phyloP scores from a whole-genome alignment of 1,140 invertebrate species.

The Drosophila persimilis region DNA sequence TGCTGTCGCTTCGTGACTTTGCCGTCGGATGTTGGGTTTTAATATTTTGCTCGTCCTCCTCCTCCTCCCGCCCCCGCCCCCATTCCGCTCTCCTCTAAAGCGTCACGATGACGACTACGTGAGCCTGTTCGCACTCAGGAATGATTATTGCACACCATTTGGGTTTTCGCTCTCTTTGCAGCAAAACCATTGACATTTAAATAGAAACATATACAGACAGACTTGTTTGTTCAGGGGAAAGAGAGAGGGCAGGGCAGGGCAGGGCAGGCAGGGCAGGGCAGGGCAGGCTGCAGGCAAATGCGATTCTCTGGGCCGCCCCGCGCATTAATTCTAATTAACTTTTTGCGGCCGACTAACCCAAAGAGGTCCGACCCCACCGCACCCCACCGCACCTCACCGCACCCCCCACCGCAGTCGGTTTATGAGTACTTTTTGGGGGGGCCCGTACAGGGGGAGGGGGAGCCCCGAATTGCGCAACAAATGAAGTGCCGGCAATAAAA shows the following conservation, averaged over 20 bases:
- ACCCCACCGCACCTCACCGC: too few species aligned
- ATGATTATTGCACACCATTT: constrained; percentile 75
- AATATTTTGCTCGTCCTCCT: constrained; percentile 42
- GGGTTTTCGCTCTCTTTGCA: not conserved
- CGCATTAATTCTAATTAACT: constrained; percentile 82
- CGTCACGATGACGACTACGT: constrained; percentile 70
- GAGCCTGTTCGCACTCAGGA: constrained; percentile 62
- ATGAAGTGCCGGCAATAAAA: constrained; percentile 81
- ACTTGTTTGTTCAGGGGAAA: too few species aligned
- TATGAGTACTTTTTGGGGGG: constrained; percentile 50
- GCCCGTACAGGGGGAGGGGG: too few species aligned
- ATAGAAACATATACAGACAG: constrained; percentile 58
- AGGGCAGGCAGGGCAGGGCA: too few species aligned
- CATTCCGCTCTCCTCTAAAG: constrained; percentile 42
- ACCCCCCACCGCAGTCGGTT: constrained; percentile 32
- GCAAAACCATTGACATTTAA: constrained; percentile 51
- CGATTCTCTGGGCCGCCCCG: constrained; percentile 59
- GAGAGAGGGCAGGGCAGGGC: too few species aligned
- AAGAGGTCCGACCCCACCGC: constrained; percentile 20
- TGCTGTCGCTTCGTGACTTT: constrained; percentile 52
- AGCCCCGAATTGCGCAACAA: constrained; percentile 72
- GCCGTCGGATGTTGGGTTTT: constrained; percentile 65
- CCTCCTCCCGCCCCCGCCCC: too few species aligned
- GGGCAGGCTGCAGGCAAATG: constrained; percentile 51
- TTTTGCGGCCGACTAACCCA: constrained; percentile 69